Conservation (phyloP, 2,888 invertebrate species). For the Palloptera scutellata region DNA sequence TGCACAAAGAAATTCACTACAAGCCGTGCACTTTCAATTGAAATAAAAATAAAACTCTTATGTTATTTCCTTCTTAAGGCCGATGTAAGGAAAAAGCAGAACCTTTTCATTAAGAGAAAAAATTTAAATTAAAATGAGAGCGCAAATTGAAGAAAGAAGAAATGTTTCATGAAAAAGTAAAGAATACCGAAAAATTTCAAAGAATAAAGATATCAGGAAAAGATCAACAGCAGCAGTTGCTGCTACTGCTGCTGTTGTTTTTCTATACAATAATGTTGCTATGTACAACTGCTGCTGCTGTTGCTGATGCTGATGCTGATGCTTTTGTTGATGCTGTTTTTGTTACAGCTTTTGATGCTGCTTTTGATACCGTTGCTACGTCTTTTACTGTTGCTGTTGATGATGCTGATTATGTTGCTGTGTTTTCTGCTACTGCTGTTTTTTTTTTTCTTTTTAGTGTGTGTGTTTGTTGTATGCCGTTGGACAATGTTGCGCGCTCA, state of each 20-base stretch:
- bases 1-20: not conserved
- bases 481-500: constrained; percentile 46
- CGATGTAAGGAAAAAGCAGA: no score
- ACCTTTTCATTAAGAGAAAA: not conserved
- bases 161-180: not conserved
- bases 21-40: not conserved
- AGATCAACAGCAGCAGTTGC: constrained; percentile 5
- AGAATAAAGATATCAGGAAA: not conserved
- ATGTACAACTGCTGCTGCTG: not conserved
- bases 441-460: no score
- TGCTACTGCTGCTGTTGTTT: not conserved
- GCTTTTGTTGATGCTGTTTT: not conserved
- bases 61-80: no score
- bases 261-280: not conserved
- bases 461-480: constrained; percentile 23
- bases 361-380: constrained; percentile 42
- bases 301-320: constrained; percentile 30
- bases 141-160: not conserved
- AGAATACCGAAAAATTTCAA: not conserved
- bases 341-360: not conserved
- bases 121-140: not conserved
- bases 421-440: constrained; percentile 6
- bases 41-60: no score
- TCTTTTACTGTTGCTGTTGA: constrained; percentile 28
- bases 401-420: constrained; percentile 42